Evolutionary conservation across 2,113 vertebrate species (phyloP), one percentile per base, ranked within the genome.

Genomic region (Engraulis encrasicolus): DNA sequence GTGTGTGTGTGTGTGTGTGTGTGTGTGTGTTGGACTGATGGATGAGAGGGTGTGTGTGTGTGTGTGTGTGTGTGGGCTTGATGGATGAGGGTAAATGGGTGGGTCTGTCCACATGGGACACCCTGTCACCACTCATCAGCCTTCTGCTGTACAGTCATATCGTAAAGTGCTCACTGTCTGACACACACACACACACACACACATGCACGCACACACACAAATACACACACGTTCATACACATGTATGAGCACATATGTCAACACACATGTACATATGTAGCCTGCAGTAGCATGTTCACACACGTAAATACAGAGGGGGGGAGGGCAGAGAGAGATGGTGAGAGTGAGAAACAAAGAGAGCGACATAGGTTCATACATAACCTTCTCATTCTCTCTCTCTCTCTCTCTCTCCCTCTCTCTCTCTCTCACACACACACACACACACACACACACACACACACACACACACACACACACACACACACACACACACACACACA

Each of bases 81-180:
- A 83, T 84, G 36, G 79, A 82, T 78, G 78, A 78, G 84, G 50
- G 74, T 18, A 6, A 31, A 81, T 85, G 78, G 83, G 84, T 85
- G 79, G 50, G 52, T 84, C 50, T 82, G 50, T 84, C 66, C 86
- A 81, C n/a, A 66, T 78, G 85, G 86, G 78, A 82, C 80, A 58
- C 14, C 19, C 71, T 88, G 87, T 86, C 87, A 85, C 31, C 54
- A 81, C 49, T 81, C 79, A 88, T 90, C 84, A 88, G 77, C 45
- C 52, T 78, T 40, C 79, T 81, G 40, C 61, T 85, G 49, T 83
- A 9, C 40, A 45, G 9, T 45, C 40, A 9, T 3, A 45, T 83
- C 38, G 37, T 81, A 40, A 81, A 31, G 78, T 52, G 23, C 81
- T 34, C 81, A 50, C 77, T 12, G 34, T 38, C 80, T 27, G 40